Percentiles rank a stretch among this genome's conserved stretches.
Evolutionary conservation across 2,888 invertebrate species (phyloP).

Genomic region (Antheraea assamensis): DNA sequence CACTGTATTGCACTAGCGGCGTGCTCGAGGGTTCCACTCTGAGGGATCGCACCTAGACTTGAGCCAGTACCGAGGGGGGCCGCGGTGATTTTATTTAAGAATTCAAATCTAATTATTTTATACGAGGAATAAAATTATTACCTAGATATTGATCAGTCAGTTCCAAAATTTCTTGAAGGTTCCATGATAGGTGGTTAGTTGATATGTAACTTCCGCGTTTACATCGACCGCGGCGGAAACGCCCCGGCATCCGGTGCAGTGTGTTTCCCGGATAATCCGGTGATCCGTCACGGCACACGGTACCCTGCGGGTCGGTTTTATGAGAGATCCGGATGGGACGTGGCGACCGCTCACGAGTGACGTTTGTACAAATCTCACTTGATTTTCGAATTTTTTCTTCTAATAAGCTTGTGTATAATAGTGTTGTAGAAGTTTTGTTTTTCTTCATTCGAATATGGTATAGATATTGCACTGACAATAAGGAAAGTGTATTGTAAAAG

Average conservation of each 20-base stretch:
- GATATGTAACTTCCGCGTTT: background rate
- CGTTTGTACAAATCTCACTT: slow-evolving; percentile 7
- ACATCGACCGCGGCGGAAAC: slow-evolving; percentile 30
- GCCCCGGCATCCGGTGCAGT: slow-evolving; percentile 31
- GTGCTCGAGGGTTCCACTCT: too few species aligned
- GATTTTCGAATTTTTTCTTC: slow-evolving; percentile 9
- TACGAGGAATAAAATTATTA: background rate
- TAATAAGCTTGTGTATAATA: slow-evolving; percentile 2
- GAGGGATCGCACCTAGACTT: too few species aligned
- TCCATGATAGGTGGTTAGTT: background rate
- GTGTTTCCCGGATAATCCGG: slow-evolving; percentile 26
- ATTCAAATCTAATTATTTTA: too few species aligned
- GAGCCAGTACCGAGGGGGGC: too few species aligned
- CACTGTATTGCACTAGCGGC: too few species aligned
- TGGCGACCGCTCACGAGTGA: slow-evolving; percentile 8
- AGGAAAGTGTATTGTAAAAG: too few species aligned
- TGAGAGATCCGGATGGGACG: slow-evolving; percentile 17
- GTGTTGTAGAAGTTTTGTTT: background rate
- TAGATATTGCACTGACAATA: too few species aligned
- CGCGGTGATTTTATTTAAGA: too few species aligned
- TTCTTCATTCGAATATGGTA: too few species aligned
- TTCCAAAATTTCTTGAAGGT: background rate
- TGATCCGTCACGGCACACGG: slow-evolving; percentile 36
- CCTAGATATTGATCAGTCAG: background rate
- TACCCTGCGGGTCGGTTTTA: slow-evolving; percentile 22